These are phyloP conservation scores for Denticeps clupeoides DNA, from an alignment of 2,797 vertebrate species.

Conservation along the genomic window DNA sequence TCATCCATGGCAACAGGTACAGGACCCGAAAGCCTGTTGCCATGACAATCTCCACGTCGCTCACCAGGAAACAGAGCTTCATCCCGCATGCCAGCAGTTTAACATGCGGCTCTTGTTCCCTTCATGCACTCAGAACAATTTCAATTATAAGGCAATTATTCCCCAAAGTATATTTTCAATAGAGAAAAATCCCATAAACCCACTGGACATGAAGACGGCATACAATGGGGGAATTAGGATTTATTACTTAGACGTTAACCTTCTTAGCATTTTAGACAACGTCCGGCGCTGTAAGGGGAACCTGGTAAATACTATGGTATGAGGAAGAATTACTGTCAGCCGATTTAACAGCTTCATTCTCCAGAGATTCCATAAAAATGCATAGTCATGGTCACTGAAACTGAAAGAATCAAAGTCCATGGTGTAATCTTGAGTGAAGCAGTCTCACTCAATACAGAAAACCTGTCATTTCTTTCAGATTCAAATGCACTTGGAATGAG, in stretches of 20 bases:
- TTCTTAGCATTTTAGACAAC: constrained; percentile 29
- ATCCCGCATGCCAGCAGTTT: background rate
- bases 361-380: no score
- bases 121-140: no score
- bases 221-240: constrained; percentile 33
- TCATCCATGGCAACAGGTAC: constrained; percentile 62
- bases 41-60: constrained; percentile 57
- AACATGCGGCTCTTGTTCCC: no score
- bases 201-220: constrained; percentile 13
- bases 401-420: no score
- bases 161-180: constrained; percentile 23
- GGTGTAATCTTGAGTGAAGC: no score
- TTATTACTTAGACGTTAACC: constrained; percentile 42
- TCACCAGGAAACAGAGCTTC: constrained; percentile 38
- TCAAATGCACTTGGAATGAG: no score
- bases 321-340: no score
- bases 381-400: no score
- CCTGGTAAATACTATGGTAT: no score
- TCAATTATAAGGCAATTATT: constrained; percentile 17
- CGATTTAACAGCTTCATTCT: no score
- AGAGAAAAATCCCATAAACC: constrained; percentile 26
- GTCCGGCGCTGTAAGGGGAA: background rate
- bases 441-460: no score
- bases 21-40: constrained; percentile 47
- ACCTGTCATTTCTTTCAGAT: no score